Base-by-base conservation (phyloP, 2,888 invertebrate genomes). In the Auanema freiburgensis region DNA sequence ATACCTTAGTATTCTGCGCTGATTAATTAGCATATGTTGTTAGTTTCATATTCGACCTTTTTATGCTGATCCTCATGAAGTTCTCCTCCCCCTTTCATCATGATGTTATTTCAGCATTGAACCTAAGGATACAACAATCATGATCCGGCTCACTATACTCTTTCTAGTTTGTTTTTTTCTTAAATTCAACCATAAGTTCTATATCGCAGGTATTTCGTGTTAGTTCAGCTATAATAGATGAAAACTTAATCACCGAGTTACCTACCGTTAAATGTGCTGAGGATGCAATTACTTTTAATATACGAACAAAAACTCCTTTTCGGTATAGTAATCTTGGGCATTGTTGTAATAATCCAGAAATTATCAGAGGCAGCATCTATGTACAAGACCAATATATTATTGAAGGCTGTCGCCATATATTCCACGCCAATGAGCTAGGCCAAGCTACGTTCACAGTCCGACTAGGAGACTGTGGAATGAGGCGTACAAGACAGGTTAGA, bases 391-490 rank as follows among this genome's bases (percentile, higher is more conserved):
- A 79, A 50, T 82, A 74, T 67, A 69, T 71, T 8, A 52, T 63
- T 12, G 59, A 59, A 11, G 44, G 63, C 12, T 83, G 83, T 57
- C 72, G 79, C n/a, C 67, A 68, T 25, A 71, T 76, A 50, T 83
- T 72, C 67, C 67, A 69, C 57, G 62, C 64, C 53, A 79, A 76
- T 57, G 67, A 76, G 55, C 46, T 50, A 43, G 56, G 71, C 53
- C 69, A 63, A 21, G 80, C 74, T 4, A 62, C 68, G 4, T 71
- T 80, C 51, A 60, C 76, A 1, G 72, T 83, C 25, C 61, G 72
- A 25, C 62, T 82, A 11, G 79, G 79, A 40, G 74, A 77, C 21
- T 83, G 83, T 63, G 83, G 80, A 12, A 83, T 83, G 81, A 65
- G 66, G 41, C 57, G 77, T 24, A 71, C 73, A 12, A 64, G 81